Evolutionary conservation across 2,113 vertebrate species (phyloP), one percentile per base, ranked within the genome.

Genomic region (Xyrauchen texanus): DNA sequence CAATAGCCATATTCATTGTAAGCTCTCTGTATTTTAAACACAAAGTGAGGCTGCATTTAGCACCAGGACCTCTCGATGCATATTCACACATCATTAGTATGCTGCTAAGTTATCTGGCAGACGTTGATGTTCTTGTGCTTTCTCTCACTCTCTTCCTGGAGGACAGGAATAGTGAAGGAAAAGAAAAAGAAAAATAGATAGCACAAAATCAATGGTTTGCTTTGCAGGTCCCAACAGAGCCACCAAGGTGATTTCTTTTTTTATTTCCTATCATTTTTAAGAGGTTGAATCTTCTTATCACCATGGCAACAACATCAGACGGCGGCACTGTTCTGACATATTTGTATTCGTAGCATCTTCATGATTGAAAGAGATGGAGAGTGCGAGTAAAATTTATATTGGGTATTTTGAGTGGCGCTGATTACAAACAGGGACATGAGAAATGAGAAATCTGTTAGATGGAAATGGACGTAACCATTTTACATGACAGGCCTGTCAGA

Each of bases 1-100:
- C 91, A 87, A 85, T 86, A 89, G 85, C 87, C 88, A 90, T 90
- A 93, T 91, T 92, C 90, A 86, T 79, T 79, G 52, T 70, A 64
- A 79, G 42, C 72, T 78, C 64, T 58, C 44, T 0, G 80, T 61
- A 52, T 87, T 84, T 85, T 80, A 88, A 85, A 82, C 80, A 63
- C 82, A 11, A 52, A 47, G 65, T 60, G 49, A 64, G 15, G 55
- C 75, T 71, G 53, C 58, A 64, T 79, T 76, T 79, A 76, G 76
- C 76, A 72, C 84, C 67, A 45, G 76, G 70, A 78, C 78, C 44
- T 16, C 70, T 63, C 86, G 81, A 91, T 92, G 88, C 90, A 90
- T 91, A 92, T 91, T 89, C 87, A 47, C 51, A 49, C 78, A 71
- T 71, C 80, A 89, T 91, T 91, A 87, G 81, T 76, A 72, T 62